phyloP scores from a whole-genome alignment of 1,140 invertebrate species.

The Apocrypta bakeri region DNA sequence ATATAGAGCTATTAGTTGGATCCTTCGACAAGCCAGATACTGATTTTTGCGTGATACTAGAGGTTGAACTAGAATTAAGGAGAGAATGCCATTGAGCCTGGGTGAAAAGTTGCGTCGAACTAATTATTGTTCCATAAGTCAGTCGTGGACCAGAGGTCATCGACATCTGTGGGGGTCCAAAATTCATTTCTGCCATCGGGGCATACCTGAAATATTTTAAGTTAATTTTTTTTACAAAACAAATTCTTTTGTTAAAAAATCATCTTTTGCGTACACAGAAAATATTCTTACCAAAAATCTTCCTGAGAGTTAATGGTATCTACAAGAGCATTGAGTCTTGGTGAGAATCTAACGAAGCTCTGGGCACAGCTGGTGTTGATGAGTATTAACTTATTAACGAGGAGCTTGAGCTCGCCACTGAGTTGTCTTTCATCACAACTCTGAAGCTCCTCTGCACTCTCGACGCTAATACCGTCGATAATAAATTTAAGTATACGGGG shows the following conservation, averaged over 20 bases:
- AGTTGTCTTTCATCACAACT: constrained; percentile 69
- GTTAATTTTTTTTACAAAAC: background rate
- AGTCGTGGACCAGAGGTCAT: constrained; percentile 68
- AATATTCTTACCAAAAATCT: constrained; percentile 64
- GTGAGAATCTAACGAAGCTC: constrained; percentile 70
- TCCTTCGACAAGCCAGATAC: background rate
- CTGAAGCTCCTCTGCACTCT: constrained; percentile 71
- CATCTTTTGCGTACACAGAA: too few relatives aligned
- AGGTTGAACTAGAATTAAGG: constrained; percentile 29
- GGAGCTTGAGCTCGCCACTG: constrained; percentile 66
- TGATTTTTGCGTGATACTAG: background rate
- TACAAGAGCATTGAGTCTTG: constrained; percentile 67
- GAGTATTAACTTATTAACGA: constrained; percentile 71
- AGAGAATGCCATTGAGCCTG: constrained; percentile 67
- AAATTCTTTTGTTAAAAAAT: background rate
- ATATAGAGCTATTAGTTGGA: background rate
- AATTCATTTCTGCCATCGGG: constrained; percentile 72
- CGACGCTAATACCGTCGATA: constrained; percentile 72
- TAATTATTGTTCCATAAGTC: constrained; percentile 72
- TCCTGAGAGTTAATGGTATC: constrained; percentile 70
- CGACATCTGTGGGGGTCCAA: constrained; percentile 72
- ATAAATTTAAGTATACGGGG: constrained; percentile 73
- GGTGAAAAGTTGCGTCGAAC: constrained; percentile 71
- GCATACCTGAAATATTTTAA: constrained; percentile 57
- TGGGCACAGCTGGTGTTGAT: constrained; percentile 71